These are phyloP conservation scores for Brachyalestes nurse DNA, from an alignment of 2,797 vertebrate species.

Conservation along the genomic window DNA sequence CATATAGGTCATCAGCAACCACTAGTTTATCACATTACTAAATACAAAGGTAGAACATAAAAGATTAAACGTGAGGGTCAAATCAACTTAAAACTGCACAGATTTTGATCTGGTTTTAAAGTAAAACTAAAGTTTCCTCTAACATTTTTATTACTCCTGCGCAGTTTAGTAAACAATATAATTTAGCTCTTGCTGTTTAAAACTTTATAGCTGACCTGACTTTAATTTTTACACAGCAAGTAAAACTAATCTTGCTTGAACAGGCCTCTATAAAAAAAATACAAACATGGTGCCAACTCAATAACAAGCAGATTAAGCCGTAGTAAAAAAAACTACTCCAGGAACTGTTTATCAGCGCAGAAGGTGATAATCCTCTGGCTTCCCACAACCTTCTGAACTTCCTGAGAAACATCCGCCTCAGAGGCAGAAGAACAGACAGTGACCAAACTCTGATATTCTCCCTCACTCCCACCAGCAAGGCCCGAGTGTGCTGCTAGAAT, in stretches of 20 bases:
- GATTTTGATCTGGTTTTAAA: background rate
- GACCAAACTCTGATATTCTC: conserved; percentile 68
- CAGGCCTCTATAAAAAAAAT: background rate
- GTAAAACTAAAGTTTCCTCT: too few species aligned
- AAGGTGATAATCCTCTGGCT: conserved; percentile 67
- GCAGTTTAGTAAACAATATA: background rate
- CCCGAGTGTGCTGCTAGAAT: conserved; percentile 31
- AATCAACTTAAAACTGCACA: background rate
- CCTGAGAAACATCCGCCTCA: conserved; percentile 75
- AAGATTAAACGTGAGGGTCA: background rate
- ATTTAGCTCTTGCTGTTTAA: background rate
- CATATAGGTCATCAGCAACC: background rate
- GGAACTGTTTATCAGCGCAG: conserved; percentile 69
- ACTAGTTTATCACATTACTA: background rate
- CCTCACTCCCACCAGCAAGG: conserved; percentile 45
- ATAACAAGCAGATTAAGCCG: conserved; percentile 68
- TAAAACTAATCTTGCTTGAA: background rate
- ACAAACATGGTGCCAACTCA: background rate
- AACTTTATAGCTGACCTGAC: background rate
- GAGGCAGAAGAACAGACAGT: conserved; percentile 75
- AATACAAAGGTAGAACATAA: too few species aligned
- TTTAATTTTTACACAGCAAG: background rate
- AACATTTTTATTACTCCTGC: background rate
- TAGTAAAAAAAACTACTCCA: conserved; percentile 74
- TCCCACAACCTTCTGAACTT: conserved; percentile 77